These are phyloP conservation scores for Shinisaurus crocodilurus DNA, from an alignment of 2,113 vertebrate genomes.

Conservation along the genomic window DNA sequence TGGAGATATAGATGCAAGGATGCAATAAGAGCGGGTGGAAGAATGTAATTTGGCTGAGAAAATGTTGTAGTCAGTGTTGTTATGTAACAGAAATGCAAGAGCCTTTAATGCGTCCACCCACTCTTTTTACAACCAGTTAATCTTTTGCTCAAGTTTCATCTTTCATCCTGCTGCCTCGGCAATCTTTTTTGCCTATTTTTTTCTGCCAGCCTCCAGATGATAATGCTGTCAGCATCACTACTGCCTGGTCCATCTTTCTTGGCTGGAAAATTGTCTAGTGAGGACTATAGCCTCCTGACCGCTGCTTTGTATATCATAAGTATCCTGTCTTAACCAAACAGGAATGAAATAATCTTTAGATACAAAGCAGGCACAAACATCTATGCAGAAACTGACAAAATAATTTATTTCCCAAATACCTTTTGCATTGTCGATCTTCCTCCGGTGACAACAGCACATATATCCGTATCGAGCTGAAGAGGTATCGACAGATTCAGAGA, in stretches of 20 bases:
- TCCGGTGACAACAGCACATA: slow-evolving; percentile 57
- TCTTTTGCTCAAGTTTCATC: slow-evolving; percentile 77
- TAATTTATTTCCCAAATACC: slow-evolving; percentile 56
- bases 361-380: slow-evolving; percentile 62
- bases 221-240: slow-evolving; percentile 79
- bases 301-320: slow-evolving; percentile 68
- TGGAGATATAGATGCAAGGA: slow-evolving; percentile 68
- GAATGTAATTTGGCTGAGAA: slow-evolving; percentile 70
- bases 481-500: slow-evolving; percentile 62
- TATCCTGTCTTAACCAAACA: slow-evolving; percentile 72
- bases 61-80: slow-evolving; percentile 73
- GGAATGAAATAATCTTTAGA: slow-evolving; percentile 75
- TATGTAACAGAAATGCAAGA: slow-evolving; percentile 73
- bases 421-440: slow-evolving; percentile 51
- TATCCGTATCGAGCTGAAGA: slow-evolving; percentile 60
- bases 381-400: slow-evolving; percentile 59
- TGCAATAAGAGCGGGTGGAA: slow-evolving; percentile 58
- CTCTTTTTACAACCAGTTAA: slow-evolving; percentile 79
- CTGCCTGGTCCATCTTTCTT: slow-evolving; percentile 78
- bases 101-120: slow-evolving; percentile 72
- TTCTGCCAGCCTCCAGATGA: slow-evolving; percentile 77
- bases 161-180: slow-evolving; percentile 72
- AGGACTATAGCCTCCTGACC: slow-evolving; percentile 75
- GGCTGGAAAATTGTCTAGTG: slow-evolving; percentile 77
- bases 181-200: slow-evolving; percentile 79